Conservation (phyloP, 2,797 vertebrate species). For the Poecilia gillii region DNA sequence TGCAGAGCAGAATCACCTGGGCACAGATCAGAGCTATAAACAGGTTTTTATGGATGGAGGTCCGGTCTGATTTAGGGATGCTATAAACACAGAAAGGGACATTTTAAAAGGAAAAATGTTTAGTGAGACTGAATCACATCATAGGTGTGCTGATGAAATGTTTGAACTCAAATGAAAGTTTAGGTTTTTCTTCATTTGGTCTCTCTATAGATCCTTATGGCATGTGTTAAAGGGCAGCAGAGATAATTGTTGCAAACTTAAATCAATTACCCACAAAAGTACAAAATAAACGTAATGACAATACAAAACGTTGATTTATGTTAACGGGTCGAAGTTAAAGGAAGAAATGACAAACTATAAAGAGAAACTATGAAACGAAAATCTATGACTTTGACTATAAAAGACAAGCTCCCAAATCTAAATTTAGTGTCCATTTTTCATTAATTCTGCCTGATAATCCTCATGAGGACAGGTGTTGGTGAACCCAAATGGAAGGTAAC, state of each 20-base stretch:
- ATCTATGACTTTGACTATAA: not conserved
- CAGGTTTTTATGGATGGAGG: conserved; percentile 85
- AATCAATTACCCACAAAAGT: not conserved
- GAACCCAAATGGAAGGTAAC: not conserved
- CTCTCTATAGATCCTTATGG: not conserved
- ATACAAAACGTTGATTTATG: not conserved
- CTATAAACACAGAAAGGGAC: conserved; percentile 54
- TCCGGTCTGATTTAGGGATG: conserved; percentile 85
- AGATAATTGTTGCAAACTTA: not conserved
- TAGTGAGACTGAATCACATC: not conserved
- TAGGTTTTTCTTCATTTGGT: not conserved
- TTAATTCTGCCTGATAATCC: not conserved
- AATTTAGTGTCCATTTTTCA: not conserved
- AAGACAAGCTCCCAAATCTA: not conserved
- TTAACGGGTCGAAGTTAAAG: not conserved
- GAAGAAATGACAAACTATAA: not conserved
- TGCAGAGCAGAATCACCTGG: conserved; percentile 85
- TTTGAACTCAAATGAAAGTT: not conserved
- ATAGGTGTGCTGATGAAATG: not conserved
- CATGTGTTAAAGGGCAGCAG: not conserved
- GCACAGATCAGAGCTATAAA: conserved; percentile 82
- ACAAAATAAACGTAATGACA: not conserved
- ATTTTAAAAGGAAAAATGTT: conserved; percentile 2
- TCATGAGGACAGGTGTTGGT: not conserved
- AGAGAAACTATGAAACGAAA: not conserved